These are phyloP conservation scores for Ctenopoma kingsleyae DNA, from an alignment of 2,797 vertebrate species.

Conservation along the genomic window DNA sequence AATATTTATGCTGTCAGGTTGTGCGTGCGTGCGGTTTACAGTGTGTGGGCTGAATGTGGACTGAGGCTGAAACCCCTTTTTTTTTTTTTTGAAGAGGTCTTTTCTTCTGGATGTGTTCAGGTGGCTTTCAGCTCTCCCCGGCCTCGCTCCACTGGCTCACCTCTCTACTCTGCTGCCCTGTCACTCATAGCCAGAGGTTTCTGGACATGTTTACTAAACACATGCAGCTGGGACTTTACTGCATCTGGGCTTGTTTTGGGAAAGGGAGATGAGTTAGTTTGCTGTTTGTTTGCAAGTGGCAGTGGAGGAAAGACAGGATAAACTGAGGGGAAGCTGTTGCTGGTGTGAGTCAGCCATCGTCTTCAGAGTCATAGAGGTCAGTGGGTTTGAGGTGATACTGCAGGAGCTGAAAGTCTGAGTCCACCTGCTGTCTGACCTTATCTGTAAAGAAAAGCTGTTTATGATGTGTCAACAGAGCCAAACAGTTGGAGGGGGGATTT, in stretches of 20 bases:
- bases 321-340: conserved; percentile 17
- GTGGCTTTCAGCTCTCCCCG: conserved; percentile 58
- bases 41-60: conserved; percentile 29
- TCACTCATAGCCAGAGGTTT: conserved; percentile 60
- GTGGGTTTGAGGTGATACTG: conserved; percentile 51
- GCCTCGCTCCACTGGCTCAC: conserved; percentile 55
- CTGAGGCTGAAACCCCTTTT: conserved; percentile 15
- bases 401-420: conserved; percentile 37
- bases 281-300: conserved; percentile 57
- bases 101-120: conserved; percentile 64
- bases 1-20: conserved; percentile 73
- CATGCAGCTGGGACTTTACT: conserved; percentile 72
- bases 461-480: conserved; percentile 43
- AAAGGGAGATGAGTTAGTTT: conserved; percentile 41
- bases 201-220: conserved; percentile 84
- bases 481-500: conserved; percentile 21
- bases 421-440: conserved; percentile 59
- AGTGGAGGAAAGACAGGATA: conserved; percentile 1
- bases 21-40: conserved; percentile 28
- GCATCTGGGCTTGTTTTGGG: conserved; percentile 68
- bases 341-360: background rate
- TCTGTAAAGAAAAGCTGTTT: conserved; percentile 36
- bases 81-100: conserved; percentile 25
- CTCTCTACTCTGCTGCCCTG: conserved; percentile 43
- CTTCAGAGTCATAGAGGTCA: conserved; percentile 45